phyloP scores from a whole-genome alignment of 2,113 vertebrate species.

The Leucopsar rothschildi region DNA sequence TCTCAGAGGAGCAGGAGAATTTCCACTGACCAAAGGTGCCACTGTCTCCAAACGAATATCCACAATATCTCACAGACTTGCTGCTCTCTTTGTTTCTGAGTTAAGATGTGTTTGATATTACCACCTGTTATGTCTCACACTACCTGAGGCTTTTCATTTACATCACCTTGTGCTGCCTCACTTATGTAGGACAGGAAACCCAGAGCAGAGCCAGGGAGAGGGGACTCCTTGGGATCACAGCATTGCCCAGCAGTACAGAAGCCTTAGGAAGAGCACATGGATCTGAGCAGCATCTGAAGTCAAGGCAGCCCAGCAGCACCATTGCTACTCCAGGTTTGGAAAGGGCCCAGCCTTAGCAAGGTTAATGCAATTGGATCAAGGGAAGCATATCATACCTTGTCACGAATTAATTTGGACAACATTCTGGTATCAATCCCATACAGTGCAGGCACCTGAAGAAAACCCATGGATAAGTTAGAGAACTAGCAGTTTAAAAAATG shows the following conservation, averaged over 20 bases:
- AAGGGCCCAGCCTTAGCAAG: neutral
- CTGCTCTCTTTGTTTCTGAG: neutral
- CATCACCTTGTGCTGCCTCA: neutral
- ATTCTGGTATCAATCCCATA: constrained; percentile 94
- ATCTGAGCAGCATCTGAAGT: neutral
- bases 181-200: neutral
- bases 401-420: constrained; percentile 91
- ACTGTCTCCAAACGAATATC: neutral
- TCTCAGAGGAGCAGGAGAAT: neutral
- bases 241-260: neutral
- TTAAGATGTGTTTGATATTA: neutral
- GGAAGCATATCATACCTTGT: constrained; percentile 77
- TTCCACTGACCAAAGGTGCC: neutral
- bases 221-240: neutral
- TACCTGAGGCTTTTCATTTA: neutral
- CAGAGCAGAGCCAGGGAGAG: neutral
- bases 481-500: neutral
- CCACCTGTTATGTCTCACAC: neutral
- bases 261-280: neutral
- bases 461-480: neutral
- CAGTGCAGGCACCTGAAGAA: constrained; percentile 86
- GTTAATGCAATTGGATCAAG: neutral
- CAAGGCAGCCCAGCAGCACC: neutral
- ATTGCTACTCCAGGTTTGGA: neutral
- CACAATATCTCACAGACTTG: neutral